Evolutionary conservation across 2,797 vertebrate species (phyloP).

Genomic region (Falco cherrug): DNA sequence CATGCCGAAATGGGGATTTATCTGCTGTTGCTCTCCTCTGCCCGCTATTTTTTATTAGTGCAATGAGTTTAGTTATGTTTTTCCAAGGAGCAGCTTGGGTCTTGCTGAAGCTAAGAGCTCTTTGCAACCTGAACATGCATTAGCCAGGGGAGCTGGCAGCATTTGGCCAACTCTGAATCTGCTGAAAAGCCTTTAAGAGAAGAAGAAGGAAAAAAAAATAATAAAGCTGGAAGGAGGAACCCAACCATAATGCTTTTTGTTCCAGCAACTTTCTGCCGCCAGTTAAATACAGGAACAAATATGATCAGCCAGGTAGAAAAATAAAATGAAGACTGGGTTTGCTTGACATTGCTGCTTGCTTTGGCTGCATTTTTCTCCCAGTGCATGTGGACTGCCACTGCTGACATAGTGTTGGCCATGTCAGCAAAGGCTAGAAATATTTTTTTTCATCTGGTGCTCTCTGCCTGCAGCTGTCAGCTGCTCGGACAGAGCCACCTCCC

Average conservation of each 20-base stretch:
- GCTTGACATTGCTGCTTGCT: not conserved
- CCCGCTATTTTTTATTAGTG: rapidly evolving
- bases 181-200: not conserved
- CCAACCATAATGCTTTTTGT: not conserved
- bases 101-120: not conserved
- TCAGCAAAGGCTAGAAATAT: not conserved
- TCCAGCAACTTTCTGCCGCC: not conserved
- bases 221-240: not conserved
- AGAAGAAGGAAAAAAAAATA: not conserved
- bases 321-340: not conserved
- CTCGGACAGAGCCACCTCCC: not conserved
- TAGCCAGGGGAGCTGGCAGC: not conserved
- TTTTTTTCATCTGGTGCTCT: not conserved
- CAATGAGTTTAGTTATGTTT: not conserved
- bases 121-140: not conserved
- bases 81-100: not conserved
- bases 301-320: not conserved
- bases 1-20: not conserved
- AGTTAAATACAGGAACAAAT: not conserved
- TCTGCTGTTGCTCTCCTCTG: not conserved
- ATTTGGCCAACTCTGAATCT: not conserved
- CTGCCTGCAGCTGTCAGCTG: not conserved
- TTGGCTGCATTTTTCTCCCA: not conserved
- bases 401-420: not conserved
- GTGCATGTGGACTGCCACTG: rapidly evolving